A percentile compares a stretch with the other conserved stretches of the same genome.
Evolutionary conservation across 2,888 invertebrate genomes (phyloP).

Genomic region (Norana najaformis): DNA sequence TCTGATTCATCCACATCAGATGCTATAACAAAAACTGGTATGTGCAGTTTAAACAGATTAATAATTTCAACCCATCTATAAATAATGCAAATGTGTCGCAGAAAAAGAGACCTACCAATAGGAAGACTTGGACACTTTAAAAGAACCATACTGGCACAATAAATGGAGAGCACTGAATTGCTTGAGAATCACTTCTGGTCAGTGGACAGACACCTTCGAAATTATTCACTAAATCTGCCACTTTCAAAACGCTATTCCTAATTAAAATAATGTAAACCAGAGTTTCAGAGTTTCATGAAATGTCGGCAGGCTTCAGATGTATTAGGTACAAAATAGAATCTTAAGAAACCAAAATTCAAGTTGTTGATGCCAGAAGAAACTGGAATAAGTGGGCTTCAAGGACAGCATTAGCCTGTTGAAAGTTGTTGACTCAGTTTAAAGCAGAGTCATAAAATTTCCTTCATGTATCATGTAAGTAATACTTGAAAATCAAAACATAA

Average conservation of each 20-base stretch:
- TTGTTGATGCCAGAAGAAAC: slow-evolving; percentile 10
- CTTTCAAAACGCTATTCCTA: neutral
- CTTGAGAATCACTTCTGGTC: neutral
- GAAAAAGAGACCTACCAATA: neutral
- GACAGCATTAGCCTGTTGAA: neutral
- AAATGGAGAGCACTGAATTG: neutral
- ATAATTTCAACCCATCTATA: neutral
- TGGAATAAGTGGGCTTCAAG: neutral
- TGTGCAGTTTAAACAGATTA: neutral
- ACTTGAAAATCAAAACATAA: neutral
- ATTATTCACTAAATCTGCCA: neutral
- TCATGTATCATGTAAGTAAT: neutral
- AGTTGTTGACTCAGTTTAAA: neutral
- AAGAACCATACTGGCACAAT: neutral
- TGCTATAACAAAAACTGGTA: neutral
- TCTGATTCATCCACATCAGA: neutral
- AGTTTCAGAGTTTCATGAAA: neutral
- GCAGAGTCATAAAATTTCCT: neutral
- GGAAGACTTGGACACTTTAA: neutral
- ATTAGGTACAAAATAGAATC: no score
- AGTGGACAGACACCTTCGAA: neutral
- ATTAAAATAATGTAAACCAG: neutral
- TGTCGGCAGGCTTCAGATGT: no score
- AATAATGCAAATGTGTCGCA: neutral
- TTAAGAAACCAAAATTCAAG: neutral